Conservation (phyloP, 2,888 invertebrate genomes). For the Acronicta psi region DNA sequence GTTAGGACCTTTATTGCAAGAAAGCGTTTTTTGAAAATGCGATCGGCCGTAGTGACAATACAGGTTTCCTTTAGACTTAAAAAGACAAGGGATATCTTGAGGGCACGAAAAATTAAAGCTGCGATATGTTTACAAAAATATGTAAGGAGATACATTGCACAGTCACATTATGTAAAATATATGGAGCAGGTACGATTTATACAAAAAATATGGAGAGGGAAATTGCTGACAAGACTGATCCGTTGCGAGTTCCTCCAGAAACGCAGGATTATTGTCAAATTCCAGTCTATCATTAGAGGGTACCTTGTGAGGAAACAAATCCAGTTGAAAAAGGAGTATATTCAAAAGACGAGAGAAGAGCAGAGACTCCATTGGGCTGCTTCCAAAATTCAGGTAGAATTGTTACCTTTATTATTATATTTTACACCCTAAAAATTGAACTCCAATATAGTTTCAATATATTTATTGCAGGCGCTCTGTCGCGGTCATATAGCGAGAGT, state of each 20-base stretch:
- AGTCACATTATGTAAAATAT: constrained; percentile 67
- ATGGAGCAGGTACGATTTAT: constrained; percentile 69
- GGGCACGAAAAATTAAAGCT: constrained; percentile 63
- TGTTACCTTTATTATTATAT: background rate
- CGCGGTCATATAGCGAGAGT: constrained; percentile 83
- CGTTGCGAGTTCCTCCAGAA: constrained; percentile 75
- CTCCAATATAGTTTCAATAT: background rate
- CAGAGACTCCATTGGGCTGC: constrained; percentile 86
- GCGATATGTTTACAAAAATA: constrained; percentile 77
- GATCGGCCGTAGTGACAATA: constrained; percentile 67
- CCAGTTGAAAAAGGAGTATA: constrained; percentile 77
- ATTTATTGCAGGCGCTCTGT: constrained; percentile 80
- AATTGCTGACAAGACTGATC: constrained; percentile 72
- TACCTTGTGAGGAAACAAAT: constrained; percentile 83
- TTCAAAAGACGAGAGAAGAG: constrained; percentile 79
- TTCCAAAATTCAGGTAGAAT: constrained; percentile 89
- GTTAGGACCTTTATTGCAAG: constrained; percentile 69
- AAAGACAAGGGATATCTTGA: constrained; percentile 57
- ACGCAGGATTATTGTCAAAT: constrained; percentile 66
- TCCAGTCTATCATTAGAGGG: constrained; percentile 85
- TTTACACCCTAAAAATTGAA: background rate
- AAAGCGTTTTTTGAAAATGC: constrained; percentile 67
- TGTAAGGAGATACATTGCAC: constrained; percentile 70
- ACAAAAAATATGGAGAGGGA: constrained; percentile 82
- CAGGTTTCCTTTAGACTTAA: constrained; percentile 79